Conservation (phyloP, 2,888 invertebrate genomes). For the Allolobophora icterica region DNA sequence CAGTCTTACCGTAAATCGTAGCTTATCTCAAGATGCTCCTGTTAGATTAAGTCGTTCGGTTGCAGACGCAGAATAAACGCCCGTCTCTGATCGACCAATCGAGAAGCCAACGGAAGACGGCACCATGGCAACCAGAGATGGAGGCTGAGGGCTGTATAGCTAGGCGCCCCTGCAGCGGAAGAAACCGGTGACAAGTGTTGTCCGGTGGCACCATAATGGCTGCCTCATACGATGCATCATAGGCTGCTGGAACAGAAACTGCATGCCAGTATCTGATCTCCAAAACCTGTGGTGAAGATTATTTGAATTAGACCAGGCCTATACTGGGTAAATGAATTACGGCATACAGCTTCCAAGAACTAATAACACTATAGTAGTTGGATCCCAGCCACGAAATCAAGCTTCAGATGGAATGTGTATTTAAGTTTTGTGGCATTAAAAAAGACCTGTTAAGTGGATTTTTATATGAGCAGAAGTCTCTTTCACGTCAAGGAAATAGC, state of each 20-base stretch:
- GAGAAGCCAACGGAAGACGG: background rate
- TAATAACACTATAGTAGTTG: background rate
- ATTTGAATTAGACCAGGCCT: background rate
- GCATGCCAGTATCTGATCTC: background rate
- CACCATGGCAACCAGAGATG: slow-evolving; percentile 17
- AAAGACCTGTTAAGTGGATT: background rate
- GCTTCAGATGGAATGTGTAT: too few relatives aligned
- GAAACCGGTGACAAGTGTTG: background rate
- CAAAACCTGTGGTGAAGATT: background rate
- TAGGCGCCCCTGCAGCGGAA: background rate
- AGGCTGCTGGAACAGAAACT: background rate
- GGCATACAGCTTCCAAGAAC: background rate
- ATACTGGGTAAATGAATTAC: background rate
- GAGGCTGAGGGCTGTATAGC: background rate
- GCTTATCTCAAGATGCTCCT: background rate
- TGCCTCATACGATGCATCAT: background rate
- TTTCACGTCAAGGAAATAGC: background rate
- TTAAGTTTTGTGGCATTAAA: too few relatives aligned
- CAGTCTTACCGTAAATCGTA: background rate
- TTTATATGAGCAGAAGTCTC: background rate
- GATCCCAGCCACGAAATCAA: too few relatives aligned
- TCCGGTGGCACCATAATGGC: too few relatives aligned
- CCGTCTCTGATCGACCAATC: background rate
- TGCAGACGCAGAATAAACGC: background rate
- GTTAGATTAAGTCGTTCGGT: background rate